Conservation (phyloP, 2,113 vertebrate species). For the Trematocara variabile region DNA sequence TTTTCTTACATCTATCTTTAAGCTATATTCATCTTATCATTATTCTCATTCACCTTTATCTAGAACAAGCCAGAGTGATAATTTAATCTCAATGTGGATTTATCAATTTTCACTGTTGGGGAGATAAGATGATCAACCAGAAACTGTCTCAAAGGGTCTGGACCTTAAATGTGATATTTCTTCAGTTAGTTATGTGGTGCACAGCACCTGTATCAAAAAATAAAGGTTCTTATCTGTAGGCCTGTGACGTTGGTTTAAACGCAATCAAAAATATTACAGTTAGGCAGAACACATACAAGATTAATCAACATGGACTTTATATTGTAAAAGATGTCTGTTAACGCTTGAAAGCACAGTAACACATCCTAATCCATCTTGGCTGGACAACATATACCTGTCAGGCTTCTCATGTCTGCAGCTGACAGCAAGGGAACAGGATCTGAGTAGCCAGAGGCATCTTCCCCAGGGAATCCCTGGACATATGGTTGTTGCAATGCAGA, state of each 20-base stretch:
- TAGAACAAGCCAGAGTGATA: neutral
- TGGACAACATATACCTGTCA: slow-evolving; percentile 35
- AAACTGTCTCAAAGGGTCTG: neutral
- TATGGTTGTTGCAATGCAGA: slow-evolving; percentile 63
- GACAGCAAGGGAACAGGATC: slow-evolving; percentile 40
- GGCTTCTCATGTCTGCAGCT: slow-evolving; percentile 19
- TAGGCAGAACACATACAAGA: neutral
- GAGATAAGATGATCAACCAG: neutral
- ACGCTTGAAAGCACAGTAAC: neutral
- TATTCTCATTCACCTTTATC: neutral
- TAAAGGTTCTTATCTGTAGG: neutral
- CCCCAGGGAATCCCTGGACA: slow-evolving; percentile 52
- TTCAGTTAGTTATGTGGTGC: neutral
- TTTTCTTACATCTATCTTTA: neutral
- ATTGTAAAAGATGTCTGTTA: neutral
- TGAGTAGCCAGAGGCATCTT: slow-evolving; percentile 33
- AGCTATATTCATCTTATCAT: neutral
- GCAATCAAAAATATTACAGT: neutral
- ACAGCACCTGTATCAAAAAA: neutral
- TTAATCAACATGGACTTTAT: neutral
- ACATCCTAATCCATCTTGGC: neutral
- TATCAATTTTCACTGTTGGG: neutral
- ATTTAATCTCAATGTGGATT: slow-evolving; percentile 1
- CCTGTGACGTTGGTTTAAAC: neutral
- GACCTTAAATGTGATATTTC: neutral